phyloP scores from a whole-genome alignment of 2,888 invertebrate species.

The Ischnura elegans region DNA sequence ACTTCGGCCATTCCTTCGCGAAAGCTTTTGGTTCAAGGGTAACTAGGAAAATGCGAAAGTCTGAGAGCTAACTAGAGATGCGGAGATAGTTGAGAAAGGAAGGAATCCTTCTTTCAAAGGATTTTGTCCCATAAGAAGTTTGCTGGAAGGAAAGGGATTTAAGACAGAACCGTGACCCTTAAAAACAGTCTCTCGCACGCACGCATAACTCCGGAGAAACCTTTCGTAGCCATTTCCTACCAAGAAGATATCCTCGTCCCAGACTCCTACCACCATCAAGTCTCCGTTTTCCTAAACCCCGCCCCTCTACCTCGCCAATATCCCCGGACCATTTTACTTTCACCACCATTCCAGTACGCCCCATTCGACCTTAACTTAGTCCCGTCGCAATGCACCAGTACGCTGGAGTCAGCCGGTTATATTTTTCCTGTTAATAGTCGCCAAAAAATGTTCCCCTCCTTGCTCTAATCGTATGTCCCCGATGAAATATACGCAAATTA shows the following conservation, averaged over 20 bases:
- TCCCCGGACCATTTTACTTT: neutral
- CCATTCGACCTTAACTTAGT: neutral
- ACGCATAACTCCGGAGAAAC: slow-evolving; percentile 60
- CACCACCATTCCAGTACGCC: neutral
- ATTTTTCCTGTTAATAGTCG: neutral
- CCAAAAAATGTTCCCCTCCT: too few species aligned
- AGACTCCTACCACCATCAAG: neutral
- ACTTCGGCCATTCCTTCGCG: too few species aligned
- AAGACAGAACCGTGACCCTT: slow-evolving; percentile 38
- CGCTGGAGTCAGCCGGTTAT: neutral
- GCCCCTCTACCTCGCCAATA: neutral
- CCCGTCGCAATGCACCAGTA: neutral
- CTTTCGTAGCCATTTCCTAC: slow-evolving; percentile 60
- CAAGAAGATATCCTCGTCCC: neutral
- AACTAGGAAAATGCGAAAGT: neutral
- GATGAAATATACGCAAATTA: too few species aligned
- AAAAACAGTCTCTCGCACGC: slow-evolving; percentile 52
- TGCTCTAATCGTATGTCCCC: too few species aligned
- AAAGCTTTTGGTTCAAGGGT: neutral
- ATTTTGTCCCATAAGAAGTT: too few species aligned
- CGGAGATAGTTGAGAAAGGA: neutral
- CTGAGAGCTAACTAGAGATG: neutral
- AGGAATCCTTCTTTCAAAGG: slow-evolving; percentile 5
- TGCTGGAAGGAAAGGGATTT: neutral
- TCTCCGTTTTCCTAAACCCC: neutral